These are phyloP conservation scores for Loripinus fragilis DNA, from an alignment of 2,888 invertebrate species.

Conservation along the genomic window DNA sequence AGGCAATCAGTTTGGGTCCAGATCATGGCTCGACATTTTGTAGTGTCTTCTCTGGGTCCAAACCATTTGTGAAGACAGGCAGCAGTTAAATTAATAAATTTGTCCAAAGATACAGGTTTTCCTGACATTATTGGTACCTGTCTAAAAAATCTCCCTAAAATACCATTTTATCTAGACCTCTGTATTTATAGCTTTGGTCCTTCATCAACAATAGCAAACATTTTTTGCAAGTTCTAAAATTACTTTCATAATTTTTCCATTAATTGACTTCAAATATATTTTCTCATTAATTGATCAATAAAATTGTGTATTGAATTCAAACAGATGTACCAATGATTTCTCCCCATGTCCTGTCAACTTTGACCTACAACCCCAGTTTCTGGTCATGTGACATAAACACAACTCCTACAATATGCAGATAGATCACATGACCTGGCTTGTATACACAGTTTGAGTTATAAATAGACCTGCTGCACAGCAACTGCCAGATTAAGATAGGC, in stretches of 20 bases:
- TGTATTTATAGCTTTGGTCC: too few species aligned
- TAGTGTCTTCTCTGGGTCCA: too few species aligned
- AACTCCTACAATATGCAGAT: conserved; percentile 22
- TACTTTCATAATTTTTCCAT: neutral
- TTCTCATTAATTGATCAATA: neutral
- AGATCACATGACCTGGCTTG: conserved; percentile 60
- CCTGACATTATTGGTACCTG: too few species aligned
- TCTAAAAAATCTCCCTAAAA: too few species aligned
- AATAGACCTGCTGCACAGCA: conserved; percentile 73
- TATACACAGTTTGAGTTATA: conserved; percentile 59
- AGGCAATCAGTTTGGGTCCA: too few species aligned
- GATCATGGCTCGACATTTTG: too few species aligned
- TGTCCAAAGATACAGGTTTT: too few species aligned
- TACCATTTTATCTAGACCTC: too few species aligned
- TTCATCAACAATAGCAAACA: too few species aligned
- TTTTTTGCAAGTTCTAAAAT: too few species aligned
- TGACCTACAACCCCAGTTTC: conserved; percentile 32
- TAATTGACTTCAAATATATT: neutral
- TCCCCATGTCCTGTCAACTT: conserved; percentile 40
- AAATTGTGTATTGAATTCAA: conserved; percentile 21
- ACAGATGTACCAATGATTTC: conserved; percentile 22
- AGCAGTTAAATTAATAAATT: too few species aligned
- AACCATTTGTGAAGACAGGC: too few species aligned
- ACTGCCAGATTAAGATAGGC: conserved; percentile 66
- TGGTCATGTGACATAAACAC: conserved; percentile 50